These are phyloP conservation scores for Alligator sinensis DNA, from an alignment of 2,113 vertebrate species.

Conservation along the genomic window DNA sequence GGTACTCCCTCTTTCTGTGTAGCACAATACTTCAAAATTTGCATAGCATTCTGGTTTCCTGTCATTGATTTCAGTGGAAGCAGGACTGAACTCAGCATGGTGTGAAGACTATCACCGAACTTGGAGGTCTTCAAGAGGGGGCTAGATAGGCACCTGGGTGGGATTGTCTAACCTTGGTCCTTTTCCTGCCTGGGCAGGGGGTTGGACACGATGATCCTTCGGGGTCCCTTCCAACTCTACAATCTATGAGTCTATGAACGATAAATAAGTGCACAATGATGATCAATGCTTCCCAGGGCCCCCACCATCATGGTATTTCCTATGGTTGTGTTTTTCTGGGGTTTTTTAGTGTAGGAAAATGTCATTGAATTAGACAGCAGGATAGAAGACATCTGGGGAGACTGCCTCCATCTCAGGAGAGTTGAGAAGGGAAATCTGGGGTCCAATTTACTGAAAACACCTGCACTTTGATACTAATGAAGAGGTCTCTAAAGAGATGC, in stretches of 20 bases:
- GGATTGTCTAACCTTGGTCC: too few species aligned
- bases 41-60: not conserved
- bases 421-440: not conserved
- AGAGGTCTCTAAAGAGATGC: not conserved
- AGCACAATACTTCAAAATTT: not conserved
- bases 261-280: rapidly evolving
- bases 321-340: not conserved
- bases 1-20: not conserved
- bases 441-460: not conserved
- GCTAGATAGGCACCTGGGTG: too few species aligned
- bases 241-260: too few species aligned
- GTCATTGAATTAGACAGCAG: not conserved
- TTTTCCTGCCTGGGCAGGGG: too few species aligned
- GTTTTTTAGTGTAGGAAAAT: not conserved
- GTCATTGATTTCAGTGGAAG: rapidly evolving
- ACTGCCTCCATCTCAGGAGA: not conserved
- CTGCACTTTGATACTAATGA: not conserved
- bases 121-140: too few species aligned
- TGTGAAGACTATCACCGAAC: not conserved
- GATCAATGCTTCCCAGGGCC: not conserved
- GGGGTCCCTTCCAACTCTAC: too few species aligned
- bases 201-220: too few species aligned
- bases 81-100: not conserved
- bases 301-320: not conserved
- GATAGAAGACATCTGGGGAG: not conserved